Base-by-base conservation (phyloP, 1,140 invertebrate genomes). In the Euura saliciscinereae region DNA sequence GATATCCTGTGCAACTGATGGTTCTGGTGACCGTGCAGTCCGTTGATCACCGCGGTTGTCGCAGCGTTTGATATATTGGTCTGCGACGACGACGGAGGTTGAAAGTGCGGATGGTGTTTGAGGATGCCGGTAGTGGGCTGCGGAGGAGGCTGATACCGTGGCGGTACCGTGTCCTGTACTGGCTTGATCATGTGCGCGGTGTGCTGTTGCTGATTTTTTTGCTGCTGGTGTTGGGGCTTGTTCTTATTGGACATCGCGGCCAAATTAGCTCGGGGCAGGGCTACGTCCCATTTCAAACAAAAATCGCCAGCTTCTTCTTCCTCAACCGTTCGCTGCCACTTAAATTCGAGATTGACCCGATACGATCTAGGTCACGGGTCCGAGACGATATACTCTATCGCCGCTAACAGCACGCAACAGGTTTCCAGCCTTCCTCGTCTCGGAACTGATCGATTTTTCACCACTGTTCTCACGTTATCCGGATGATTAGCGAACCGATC, bases 61-160 rank as follows among this genome's bases (percentile, higher is more conserved):
- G 64, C 87, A 87, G 81, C 73, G 84, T 69, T 28, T 28, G 28
- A 28, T 28, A 28, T 84, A 44, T 83, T 82, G 73, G 85, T 82
- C 80, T 86, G 85, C 70, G 82, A 84, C 77, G 85, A 83, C 74
- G 85, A 84, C 72, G 82, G 76, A 69, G 81, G 72, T 71, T 82
- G 69, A 74, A 78, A 80, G 44, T 79, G 74, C 8, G 81, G 82
- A 76, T 86, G 83, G 76, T 90, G 86, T 75, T 91, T 91, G 4
- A 91, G 81, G 69, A 91, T 91, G 6, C 90, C 89, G 45, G 84
- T 82, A 72, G 79, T 85, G 2, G 90, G 90, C 68, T 91, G 88
- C 4, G 91, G 91, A 42, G 91, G 91, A 64, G 91, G 91, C 77
- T 92, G 91, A 78, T 92, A 92, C n/a, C 90, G 86, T 44, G 91